phyloP scores from a whole-genome alignment of 2,797 vertebrate species.

The Hydrophis major region DNA sequence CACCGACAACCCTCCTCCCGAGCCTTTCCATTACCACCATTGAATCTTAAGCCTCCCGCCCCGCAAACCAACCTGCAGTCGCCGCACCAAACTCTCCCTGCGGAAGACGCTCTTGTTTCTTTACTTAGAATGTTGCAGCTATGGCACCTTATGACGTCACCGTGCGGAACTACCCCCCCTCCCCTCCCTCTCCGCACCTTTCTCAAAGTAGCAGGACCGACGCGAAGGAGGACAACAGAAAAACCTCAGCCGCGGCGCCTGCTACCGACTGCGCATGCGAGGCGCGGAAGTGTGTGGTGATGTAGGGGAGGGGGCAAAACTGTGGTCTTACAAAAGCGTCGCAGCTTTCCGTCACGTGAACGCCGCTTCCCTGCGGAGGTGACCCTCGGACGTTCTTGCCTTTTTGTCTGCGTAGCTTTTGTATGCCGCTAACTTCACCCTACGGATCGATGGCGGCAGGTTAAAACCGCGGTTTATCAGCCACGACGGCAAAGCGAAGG shows the following conservation, averaged over 20 bases:
- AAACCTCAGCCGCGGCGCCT: background rate
- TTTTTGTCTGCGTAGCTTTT: background rate
- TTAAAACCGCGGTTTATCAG: background rate
- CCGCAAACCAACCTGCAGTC: background rate
- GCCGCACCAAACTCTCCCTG: accelerated
- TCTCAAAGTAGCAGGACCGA: background rate
- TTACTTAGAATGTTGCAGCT: background rate
- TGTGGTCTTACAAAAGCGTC: no score
- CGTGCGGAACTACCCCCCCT: no score
- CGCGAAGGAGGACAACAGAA: no score
- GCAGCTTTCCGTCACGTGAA: background rate
- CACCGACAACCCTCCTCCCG: background rate
- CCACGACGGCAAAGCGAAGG: background rate
- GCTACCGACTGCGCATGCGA: background rate
- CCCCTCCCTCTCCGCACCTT: background rate
- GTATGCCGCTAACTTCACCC: background rate
- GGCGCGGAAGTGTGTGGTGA: no score
- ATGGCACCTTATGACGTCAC: background rate
- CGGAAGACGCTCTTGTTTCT: background rate
- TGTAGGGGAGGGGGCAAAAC: no score
- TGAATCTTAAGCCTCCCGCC: background rate
- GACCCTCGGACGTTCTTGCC: background rate
- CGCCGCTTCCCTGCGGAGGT: background rate
- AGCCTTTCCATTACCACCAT: background rate
- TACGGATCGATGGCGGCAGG: background rate